phyloP scores from a whole-genome alignment of 2,113 vertebrate species.

The Pipa parva region DNA sequence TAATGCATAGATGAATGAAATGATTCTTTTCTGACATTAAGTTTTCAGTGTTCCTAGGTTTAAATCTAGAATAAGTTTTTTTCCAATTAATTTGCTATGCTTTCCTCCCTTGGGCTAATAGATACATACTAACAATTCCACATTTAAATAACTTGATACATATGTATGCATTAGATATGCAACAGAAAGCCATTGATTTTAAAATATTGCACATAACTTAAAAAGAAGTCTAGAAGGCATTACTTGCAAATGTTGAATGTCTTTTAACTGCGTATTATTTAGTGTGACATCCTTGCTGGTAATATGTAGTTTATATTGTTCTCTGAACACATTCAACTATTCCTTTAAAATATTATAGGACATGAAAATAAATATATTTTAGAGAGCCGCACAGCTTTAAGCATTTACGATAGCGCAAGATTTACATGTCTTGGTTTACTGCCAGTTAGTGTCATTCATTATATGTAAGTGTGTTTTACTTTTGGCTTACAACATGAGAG shows the following conservation, averaged over 20 bases:
- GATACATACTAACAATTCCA: background rate
- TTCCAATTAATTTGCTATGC: too few relatives aligned
- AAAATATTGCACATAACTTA: background rate
- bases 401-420: constrained; percentile 20
- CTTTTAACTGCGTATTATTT: constrained; percentile 26
- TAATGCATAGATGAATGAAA: too few relatives aligned
- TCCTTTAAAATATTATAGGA: constrained; percentile 16
- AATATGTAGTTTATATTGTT: constrained; percentile 30
- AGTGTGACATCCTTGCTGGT: constrained; percentile 16
- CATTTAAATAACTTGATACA: background rate
- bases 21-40: too few relatives aligned
- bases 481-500: constrained; percentile 49
- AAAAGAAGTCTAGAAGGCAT: constrained; percentile 2
- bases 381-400: constrained; percentile 26
- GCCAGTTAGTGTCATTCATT: constrained; percentile 34
- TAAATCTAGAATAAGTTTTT: too few relatives aligned
- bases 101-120: too few relatives aligned
- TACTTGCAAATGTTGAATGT: background rate
- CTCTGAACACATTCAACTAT: constrained; percentile 20
- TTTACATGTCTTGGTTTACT: constrained; percentile 13
- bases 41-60: too few relatives aligned
- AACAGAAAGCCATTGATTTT: background rate
- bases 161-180: background rate
- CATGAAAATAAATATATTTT: constrained; percentile 28
- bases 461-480: constrained; percentile 44